Base-by-base conservation (phyloP, 1,140 invertebrate genomes). In the Drosophila pandora region DNA sequence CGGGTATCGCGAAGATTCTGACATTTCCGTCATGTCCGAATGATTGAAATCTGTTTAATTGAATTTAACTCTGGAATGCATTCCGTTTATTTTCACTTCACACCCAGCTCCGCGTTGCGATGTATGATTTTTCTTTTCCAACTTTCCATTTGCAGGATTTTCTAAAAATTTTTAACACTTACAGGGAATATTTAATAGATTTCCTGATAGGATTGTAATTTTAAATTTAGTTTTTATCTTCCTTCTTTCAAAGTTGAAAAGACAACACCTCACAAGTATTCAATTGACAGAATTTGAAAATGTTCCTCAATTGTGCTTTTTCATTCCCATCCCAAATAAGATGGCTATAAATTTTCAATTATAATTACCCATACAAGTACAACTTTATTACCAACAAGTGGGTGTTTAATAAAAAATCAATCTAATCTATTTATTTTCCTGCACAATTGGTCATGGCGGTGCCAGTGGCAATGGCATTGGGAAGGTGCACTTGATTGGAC, bases 11-110 rank as follows among this genome's bases (percentile, higher is more conserved):
- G 43, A 68, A 57, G 56, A 81, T 70, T 56, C 50, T 87, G 82
- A 78, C 82, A 70, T 70, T 85, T 85, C 81, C 81, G 81, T 87
- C 82, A 85, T 87, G 73, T 81, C 50, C 55, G n/a, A 56, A 62
- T 81, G 77, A 85, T 85, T 85, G 64, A 80, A 84, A 63, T 65
- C 72, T 85, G 70, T 84, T 84, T 67, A 80, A 84, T 85, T 84
- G 39, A 76, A 74, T 70, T 80, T 34, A 72, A 72, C 55, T 70
- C 21, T 9, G 57, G 28, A 62, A 64, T 43, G 54, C 64, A 12
- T 22, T 22, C 41, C 17, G 28, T 43, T 13, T n/a, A 10, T 12
- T 60, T 22, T 21, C 43, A 23, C 43, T 47, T 47, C 3, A 6
- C 43, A 47, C 2, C 21, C 21, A 10, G 3, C 9, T 3, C 17